A percentile compares a stretch with the other conserved stretches of the same genome.
Evolutionary conservation across 2,888 invertebrate species (phyloP).

Genomic region (Cephus sareptanus): DNA sequence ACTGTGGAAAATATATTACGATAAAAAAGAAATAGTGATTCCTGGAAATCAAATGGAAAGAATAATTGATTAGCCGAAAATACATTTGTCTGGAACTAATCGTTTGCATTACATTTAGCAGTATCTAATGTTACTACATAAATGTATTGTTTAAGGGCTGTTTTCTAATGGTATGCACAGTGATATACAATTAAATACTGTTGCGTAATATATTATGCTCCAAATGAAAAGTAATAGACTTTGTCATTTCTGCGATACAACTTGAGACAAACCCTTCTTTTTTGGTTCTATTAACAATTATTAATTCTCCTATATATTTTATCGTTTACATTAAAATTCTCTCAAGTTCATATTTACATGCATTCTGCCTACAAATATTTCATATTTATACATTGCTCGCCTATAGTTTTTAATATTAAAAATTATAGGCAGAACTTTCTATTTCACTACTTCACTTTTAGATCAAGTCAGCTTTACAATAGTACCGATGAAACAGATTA

Average conservation of each 20-base stretch:
- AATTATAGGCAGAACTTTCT: background rate
- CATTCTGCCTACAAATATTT: background rate
- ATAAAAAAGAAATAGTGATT: background rate
- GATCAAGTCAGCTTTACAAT: background rate
- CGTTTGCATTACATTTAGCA: background rate
- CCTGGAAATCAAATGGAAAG: background rate
- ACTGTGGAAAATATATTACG: background rate
- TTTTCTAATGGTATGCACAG: background rate
- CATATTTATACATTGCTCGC: background rate
- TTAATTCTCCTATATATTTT: background rate
- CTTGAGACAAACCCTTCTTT: background rate
- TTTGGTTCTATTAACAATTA: background rate
- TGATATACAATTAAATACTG: background rate
- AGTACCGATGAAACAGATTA: background rate
- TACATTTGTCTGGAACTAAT: background rate
- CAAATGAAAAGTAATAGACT: background rate
- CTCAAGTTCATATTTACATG: background rate
- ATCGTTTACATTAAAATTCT: background rate
- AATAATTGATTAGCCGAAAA: background rate
- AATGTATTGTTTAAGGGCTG: background rate
- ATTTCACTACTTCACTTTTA: background rate
- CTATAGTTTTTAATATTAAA: background rate
- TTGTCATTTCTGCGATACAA: background rate
- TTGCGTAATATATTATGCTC: background rate
- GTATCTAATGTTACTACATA: background rate